Conservation (phyloP, 2,113 vertebrate genomes). For the Oxyura jamaicensis region DNA sequence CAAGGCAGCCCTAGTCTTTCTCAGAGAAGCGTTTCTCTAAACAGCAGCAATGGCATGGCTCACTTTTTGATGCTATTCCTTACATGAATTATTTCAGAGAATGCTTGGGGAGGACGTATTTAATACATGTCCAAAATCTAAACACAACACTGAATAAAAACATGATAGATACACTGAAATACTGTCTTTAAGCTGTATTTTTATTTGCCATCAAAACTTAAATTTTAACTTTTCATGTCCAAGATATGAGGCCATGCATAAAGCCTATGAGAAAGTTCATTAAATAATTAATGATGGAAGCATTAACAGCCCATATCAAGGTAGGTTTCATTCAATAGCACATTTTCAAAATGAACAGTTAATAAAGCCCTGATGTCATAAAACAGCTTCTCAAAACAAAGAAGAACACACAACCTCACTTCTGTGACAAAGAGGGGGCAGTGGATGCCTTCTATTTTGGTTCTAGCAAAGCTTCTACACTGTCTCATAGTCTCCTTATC, state of each 20-base stretch:
- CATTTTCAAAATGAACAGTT: background rate
- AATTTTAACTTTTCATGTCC: background rate
- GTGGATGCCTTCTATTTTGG: background rate
- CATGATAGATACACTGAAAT: background rate
- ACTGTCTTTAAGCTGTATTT: background rate
- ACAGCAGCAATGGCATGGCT: background rate
- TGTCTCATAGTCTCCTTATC: background rate
- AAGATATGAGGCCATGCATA: background rate
- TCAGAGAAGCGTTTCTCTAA: background rate
- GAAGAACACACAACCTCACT: background rate
- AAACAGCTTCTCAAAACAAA: background rate
- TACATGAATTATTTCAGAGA: background rate
- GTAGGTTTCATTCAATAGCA: background rate
- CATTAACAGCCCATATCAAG: background rate
- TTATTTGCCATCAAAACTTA: background rate
- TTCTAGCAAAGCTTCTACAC: background rate
- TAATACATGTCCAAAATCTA: background rate
- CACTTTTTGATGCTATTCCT: background rate
- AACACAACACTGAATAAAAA: background rate
- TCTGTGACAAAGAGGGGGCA: background rate
- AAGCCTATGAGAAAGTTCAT: background rate
- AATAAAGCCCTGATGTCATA: background rate
- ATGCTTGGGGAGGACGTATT: background rate
- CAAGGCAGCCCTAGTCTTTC: background rate
- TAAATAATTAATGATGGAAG: background rate